Evolutionary conservation across 1,140 invertebrate genomes (phyloP), one percentile per base, ranked within the genome.

Genomic region (Leptestheria dahalacensis): DNA sequence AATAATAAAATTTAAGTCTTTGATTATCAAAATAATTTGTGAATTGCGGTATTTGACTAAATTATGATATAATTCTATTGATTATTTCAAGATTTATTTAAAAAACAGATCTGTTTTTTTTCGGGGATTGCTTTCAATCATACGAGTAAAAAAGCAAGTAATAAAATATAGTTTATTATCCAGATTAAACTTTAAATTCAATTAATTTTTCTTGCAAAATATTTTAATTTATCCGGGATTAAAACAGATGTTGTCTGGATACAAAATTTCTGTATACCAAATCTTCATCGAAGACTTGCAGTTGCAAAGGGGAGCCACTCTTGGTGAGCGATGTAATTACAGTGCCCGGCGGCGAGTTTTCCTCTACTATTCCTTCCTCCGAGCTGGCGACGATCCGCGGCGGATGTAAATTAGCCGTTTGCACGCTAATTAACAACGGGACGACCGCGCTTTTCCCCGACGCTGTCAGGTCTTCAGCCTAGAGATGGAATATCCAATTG

Each of bases 341-440:
- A 2, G 88, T 90, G 18, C 88, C 88, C 48, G 88, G 78, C 0
- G 87, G 80, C 0, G 88, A 83, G 67, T 91, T 91, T 70, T 93
- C 90, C 65, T 87, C 79, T 0, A 91, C 87, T 65, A 78, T 83
- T 1, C 88, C 89, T 66, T 88, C 83, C 25, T 79, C 74, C 4
- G 81, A 75, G 0, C 85, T 80, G 0, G 86, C 79, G 1, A 75
- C 72, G 48, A 92, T 83, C 23, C 82, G 78, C 0, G 90, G 89
- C 9, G 88, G 87, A 72, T 85, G 85, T 29, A 84, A 81, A 70
- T 91, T 88, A 0, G 90, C 85, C 9, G 86, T 85, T 63, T 87
- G 82, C 0, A 92, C 85, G 33, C 80, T 82, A 46, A 92, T 83
- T 0, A 78, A 79, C 54, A 93, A 71, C 69, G 88, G 89, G 0